phyloP scores from a whole-genome alignment of 2,888 invertebrate genomes.

The Eupelmus urozonus region DNA sequence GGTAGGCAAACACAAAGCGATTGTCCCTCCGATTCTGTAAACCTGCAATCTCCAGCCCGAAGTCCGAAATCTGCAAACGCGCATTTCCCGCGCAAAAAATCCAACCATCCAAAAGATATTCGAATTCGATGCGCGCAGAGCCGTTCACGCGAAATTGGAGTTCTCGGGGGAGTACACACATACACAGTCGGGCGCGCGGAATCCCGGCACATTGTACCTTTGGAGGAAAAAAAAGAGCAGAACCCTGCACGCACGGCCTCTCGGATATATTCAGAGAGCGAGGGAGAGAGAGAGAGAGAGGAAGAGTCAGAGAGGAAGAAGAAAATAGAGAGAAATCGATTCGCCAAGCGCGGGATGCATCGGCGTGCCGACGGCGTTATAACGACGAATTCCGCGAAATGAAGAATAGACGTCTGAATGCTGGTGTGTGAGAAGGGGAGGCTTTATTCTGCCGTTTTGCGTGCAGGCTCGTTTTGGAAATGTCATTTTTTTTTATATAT shows the following conservation, averaged over 20 bases:
- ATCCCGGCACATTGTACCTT: conserved; percentile 18
- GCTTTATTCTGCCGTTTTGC: not conserved
- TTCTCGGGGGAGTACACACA: conserved; percentile 2
- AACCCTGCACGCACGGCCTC: not conserved
- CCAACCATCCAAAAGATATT: not conserved
- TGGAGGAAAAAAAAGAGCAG: not conserved
- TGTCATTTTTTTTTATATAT: not conserved
- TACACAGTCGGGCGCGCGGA: not conserved
- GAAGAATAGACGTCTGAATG: conserved; percentile 27
- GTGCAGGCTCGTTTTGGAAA: not conserved
- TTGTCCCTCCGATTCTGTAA: too few species aligned
- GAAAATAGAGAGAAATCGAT: conserved; percentile 24
- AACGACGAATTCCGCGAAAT: conserved; percentile 28
- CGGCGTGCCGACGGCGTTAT: conserved; percentile 4
- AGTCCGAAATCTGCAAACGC: too few species aligned
- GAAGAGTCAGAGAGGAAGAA: not conserved
- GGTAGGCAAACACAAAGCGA: too few species aligned
- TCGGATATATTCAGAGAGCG: too few species aligned
- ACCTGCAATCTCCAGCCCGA: too few species aligned
- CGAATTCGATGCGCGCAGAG: not conserved
- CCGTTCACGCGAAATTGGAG: conserved; percentile 14
- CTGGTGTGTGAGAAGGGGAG: not conserved
- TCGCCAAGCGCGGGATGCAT: conserved; percentile 24
- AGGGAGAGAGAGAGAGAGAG: not conserved
- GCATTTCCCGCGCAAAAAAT: too few species aligned